phyloP scores from a whole-genome alignment of 2,888 invertebrate species.

The Nowickia ferox region DNA sequence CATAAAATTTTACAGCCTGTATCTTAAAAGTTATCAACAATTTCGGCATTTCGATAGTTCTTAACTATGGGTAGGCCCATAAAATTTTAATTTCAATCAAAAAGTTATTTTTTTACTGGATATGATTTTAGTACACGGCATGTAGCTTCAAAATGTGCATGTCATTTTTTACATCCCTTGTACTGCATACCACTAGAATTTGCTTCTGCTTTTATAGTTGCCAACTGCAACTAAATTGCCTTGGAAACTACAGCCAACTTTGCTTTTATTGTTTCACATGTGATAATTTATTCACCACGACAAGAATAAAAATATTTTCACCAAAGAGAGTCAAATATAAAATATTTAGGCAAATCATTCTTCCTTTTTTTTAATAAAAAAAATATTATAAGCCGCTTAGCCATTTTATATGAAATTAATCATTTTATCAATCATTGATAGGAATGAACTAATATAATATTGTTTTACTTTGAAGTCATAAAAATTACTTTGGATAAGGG shows the following conservation, averaged over 20 bases:
- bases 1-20: no score
- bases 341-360: conserved; percentile 53
- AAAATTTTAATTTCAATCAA: no score
- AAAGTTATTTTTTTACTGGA: no score
- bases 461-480: neutral
- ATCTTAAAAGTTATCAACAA: no score
- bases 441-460: conserved; percentile 26
- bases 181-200: no score
- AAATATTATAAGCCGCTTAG: conserved; percentile 43
- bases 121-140: no score
- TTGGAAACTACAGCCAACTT: conserved; percentile 64
- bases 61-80: no score
- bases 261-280: conserved; percentile 46
- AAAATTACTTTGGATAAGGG: neutral
- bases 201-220: neutral
- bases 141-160: no score
- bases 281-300: conserved; percentile 58
- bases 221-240: conserved; percentile 20
- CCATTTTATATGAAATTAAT: neutral
- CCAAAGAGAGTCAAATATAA: conserved; percentile 21
- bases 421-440: neutral
- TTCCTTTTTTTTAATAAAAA: conserved; percentile 34
- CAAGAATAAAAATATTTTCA: conserved; percentile 10
- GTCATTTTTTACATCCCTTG: no score
- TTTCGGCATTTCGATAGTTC: no score